Conservation (phyloP, 2,797 vertebrate species). For the Melanotaenia nigrans region DNA sequence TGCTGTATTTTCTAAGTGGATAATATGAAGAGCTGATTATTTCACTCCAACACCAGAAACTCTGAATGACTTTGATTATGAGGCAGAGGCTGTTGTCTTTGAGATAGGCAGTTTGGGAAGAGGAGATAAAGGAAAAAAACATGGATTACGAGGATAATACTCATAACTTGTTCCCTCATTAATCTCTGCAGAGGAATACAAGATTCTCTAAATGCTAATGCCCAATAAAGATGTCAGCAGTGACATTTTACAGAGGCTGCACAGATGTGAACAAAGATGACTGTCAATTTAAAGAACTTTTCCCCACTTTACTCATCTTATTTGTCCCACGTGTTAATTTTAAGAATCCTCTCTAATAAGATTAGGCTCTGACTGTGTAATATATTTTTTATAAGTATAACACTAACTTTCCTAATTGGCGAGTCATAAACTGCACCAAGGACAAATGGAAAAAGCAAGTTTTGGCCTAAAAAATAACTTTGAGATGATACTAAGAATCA, state of each 20-base stretch:
- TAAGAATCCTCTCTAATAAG: conserved; percentile 18
- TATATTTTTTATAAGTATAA: conserved; percentile 4
- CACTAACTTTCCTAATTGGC: background rate
- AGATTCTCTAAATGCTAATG: conserved; percentile 67
- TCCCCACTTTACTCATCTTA: conserved; percentile 21
- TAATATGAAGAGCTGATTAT: conserved; percentile 33
- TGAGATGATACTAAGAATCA: background rate
- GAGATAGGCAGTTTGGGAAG: conserved; percentile 56
- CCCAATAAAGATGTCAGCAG: conserved; percentile 69
- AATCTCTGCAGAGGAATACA: conserved; percentile 62
- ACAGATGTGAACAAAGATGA: conserved; percentile 44
- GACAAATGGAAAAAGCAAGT: background rate
- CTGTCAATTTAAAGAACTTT: conserved; percentile 41
- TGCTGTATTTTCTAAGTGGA: conserved; percentile 16
- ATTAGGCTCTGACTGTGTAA: conserved; percentile 21
- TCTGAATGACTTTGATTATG: conserved; percentile 45
- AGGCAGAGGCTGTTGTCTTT: conserved; percentile 68
- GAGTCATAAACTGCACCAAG: conserved; percentile 5
- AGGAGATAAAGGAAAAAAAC: background rate
- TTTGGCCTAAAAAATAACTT: conserved; percentile 29
- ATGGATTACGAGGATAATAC: conserved; percentile 68
- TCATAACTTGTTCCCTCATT: conserved; percentile 59
- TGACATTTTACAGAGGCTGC: conserved; percentile 59
- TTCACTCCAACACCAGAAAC: conserved; percentile 29
- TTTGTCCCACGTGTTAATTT: conserved; percentile 32